Percentiles rank a stretch among this genome's conserved stretches.
These are phyloP conservation scores for Haliclona indistincta DNA, from an alignment of 37 sponge, comb jelly and placozoan species.

Conservation along the genomic window DNA sequence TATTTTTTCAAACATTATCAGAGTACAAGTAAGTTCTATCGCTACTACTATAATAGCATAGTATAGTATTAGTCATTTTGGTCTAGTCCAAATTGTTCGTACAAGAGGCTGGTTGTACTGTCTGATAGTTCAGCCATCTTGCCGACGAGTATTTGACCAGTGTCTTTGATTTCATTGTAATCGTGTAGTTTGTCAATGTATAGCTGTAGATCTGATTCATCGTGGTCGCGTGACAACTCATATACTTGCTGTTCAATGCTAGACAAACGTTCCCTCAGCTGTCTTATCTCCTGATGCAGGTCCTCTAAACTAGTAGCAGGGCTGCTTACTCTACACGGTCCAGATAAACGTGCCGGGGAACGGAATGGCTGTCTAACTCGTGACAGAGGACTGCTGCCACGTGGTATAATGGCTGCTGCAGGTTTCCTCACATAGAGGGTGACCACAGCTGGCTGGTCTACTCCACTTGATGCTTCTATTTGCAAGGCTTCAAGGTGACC, in stretches of 20 bases:
- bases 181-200: conserved; percentile 84
- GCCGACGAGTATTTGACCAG: conserved; percentile 83
- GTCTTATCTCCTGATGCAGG: neutral
- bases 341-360: too few species aligned
- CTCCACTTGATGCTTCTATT: too few species aligned
- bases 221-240: conserved; percentile 35
- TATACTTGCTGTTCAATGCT: conserved; percentile 31
- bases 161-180: conserved; percentile 93
- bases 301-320: too few species aligned
- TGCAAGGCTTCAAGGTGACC: too few species aligned
- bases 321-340: too few species aligned
- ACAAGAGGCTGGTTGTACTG: conserved; percentile 46
- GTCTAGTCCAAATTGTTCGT: conserved; percentile 64
- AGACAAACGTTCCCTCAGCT: conserved; percentile 21
- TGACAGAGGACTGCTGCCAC: too few species aligned
- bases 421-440: too few species aligned
- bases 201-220: conserved; percentile 70
- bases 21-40: too few species aligned
- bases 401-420: too few species aligned
- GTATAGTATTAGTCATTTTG: conserved; percentile 53
- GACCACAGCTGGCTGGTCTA: too few species aligned
- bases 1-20: too few species aligned
- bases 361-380: conserved; percentile 24
- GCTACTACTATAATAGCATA: too few species aligned
- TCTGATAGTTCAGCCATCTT: conserved; percentile 80